Percentiles rank a stretch among this genome's conserved stretches.
These are phyloP conservation scores for Ips nitidus DNA, from an alignment of 1,140 invertebrate genomes.

Conservation along the genomic window DNA sequence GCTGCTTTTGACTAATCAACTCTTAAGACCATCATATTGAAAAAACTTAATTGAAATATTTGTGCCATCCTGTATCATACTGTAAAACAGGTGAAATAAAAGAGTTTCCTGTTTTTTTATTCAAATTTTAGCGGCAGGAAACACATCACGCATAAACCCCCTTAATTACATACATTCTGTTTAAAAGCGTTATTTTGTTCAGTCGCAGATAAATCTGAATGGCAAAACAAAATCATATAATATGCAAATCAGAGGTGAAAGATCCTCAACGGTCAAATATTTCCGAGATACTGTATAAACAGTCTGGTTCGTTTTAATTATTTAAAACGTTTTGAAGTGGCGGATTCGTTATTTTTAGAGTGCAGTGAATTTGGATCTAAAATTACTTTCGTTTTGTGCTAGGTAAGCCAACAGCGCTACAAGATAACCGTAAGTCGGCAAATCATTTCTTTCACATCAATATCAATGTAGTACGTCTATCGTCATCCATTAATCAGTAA, in stretches of 20 bases:
- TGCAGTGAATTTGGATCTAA: no score
- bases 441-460: no score
- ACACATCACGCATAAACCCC: conserved; percentile 5
- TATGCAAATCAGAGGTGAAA: conserved; percentile 24
- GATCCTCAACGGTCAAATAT: conserved; percentile 23
- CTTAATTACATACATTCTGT: background rate
- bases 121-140: background rate
- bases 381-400: background rate
- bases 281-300: conserved; percentile 4
- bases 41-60: no score
- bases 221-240: conserved; percentile 16
- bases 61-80: no score
- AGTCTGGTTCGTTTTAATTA: background rate
- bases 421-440: no score
- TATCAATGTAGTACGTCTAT: no score
- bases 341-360: background rate
- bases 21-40: no score
- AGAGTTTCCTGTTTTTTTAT: conserved; percentile 5
- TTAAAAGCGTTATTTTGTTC: conserved; percentile 2
- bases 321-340: background rate
- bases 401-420: background rate
- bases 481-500: no score
- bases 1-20: no score
- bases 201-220: conserved; percentile 8
- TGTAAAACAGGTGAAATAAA: background rate